A percentile compares a stretch with the other conserved stretches of the same genome.
Evolutionary conservation across 37 sponge, comb jelly and placozoan genomes (phyloP).

Genomic region (Geodia barretti): DNA sequence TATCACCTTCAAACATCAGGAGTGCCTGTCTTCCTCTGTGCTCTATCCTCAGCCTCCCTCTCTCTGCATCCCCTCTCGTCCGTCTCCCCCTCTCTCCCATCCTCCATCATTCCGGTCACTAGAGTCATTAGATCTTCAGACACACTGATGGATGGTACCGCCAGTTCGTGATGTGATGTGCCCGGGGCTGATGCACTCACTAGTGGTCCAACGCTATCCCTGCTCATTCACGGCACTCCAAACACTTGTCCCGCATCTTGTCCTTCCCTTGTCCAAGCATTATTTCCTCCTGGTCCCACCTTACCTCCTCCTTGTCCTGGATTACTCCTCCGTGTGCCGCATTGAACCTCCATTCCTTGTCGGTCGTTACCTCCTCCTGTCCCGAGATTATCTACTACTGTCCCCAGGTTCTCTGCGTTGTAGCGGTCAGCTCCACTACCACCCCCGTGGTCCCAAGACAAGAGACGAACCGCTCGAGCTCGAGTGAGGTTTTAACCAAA

Average conservation of each 20-base stretch:
- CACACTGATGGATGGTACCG: not conserved
- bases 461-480: not conserved
- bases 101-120: not conserved
- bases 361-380: too few relatives aligned
- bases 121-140: not conserved
- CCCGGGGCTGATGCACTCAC: not conserved
- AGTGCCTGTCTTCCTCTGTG: not conserved
- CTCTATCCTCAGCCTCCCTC: not conserved
- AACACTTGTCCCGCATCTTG: too few relatives aligned
- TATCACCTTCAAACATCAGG: slow-evolving; percentile 5
- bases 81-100: not conserved
- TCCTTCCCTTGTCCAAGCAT: too few relatives aligned
- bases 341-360: not conserved
- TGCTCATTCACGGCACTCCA: slow-evolving; percentile 1
- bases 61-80: too few relatives aligned
- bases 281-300: not conserved
- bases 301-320: not conserved
- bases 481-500: not conserved
- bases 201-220: too few relatives aligned
- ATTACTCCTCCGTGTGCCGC: too few relatives aligned
- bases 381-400: too few relatives aligned
- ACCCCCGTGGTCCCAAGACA: not conserved
- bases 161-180: not conserved
- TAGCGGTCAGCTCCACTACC: too few relatives aligned
- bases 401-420: too few relatives aligned